phyloP scores from a whole-genome alignment of 2,797 vertebrate genomes.

The Lophius americanus region DNA sequence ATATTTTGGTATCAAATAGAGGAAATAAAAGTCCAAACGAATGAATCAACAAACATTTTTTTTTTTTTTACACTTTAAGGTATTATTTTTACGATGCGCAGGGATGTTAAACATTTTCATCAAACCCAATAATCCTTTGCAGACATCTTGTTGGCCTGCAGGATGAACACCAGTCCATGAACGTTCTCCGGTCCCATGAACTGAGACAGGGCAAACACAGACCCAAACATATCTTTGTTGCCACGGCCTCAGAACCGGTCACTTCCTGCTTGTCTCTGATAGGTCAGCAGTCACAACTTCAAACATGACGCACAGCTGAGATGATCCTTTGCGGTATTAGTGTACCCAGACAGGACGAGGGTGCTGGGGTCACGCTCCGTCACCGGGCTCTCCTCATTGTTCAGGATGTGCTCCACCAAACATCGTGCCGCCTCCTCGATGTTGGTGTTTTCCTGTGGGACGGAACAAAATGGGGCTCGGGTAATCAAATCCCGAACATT shows the following conservation, averaged over 20 bases:
- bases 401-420: slow-evolving; percentile 82
- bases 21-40: no score
- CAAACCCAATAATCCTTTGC: no score
- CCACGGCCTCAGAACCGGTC: neutral
- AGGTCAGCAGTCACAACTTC: slow-evolving; percentile 55
- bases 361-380: slow-evolving; percentile 65
- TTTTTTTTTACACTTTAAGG: no score
- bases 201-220: no score
- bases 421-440: slow-evolving; percentile 79
- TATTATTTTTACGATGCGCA: no score
- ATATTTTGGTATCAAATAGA: no score
- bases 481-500: no score
- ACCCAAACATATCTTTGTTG: neutral
- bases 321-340: slow-evolving; percentile 58
- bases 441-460: slow-evolving; percentile 81
- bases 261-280: slow-evolving; percentile 11
- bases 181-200: no score
- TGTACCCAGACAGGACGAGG: slow-evolving; percentile 71
- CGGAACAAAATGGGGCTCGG: neutral
- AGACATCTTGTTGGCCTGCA: no score
- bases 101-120: no score
- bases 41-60: no score
- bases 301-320: slow-evolving; percentile 70
- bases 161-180: no score
- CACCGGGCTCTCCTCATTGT: slow-evolving; percentile 73